These are phyloP conservation scores for Pseudorhiza aurosa DNA, from an alignment of 30 jellyfish, hydroid and myxozoan species.

Conservation along the genomic window DNA sequence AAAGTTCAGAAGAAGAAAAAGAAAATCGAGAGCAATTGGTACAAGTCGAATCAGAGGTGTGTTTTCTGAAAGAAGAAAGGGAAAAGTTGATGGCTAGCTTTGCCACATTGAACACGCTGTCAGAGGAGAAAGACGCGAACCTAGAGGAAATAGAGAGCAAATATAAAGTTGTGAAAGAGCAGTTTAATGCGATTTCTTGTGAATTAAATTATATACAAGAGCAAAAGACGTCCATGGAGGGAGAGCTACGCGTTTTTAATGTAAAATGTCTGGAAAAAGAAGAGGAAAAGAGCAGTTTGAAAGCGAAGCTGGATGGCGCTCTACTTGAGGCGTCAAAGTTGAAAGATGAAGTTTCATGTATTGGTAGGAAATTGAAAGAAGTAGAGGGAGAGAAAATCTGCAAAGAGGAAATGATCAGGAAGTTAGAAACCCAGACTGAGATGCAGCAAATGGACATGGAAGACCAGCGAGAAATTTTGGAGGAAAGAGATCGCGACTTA, in stretches of 20 bases:
- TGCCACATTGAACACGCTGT: neutral
- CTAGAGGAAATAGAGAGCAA: neutral
- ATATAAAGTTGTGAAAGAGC: neutral
- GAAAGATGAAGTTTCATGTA: neutral
- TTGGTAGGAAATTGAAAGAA: neutral
- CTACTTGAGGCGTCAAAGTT: constrained; percentile 2
- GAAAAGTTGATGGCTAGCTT: neutral
- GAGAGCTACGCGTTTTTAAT: neutral
- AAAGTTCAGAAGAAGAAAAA: neutral
- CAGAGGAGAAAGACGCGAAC: neutral
- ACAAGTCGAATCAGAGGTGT: neutral
- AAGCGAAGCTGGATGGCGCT: neutral
- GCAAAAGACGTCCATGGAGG: neutral
- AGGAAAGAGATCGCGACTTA: neutral
- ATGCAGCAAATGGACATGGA: neutral
- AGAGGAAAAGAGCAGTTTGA: neutral
- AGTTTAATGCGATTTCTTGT: neutral
- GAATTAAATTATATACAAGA: neutral
- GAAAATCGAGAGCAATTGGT: neutral
- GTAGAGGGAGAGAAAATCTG: neutral
- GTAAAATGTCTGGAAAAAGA: neutral
- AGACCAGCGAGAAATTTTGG: neutral
- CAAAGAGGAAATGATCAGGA: neutral
- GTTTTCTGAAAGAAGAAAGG: neutral
- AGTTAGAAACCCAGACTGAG: neutral